Conservation (phyloP, 2,113 vertebrate genomes). For the Cariama cristata region DNA sequence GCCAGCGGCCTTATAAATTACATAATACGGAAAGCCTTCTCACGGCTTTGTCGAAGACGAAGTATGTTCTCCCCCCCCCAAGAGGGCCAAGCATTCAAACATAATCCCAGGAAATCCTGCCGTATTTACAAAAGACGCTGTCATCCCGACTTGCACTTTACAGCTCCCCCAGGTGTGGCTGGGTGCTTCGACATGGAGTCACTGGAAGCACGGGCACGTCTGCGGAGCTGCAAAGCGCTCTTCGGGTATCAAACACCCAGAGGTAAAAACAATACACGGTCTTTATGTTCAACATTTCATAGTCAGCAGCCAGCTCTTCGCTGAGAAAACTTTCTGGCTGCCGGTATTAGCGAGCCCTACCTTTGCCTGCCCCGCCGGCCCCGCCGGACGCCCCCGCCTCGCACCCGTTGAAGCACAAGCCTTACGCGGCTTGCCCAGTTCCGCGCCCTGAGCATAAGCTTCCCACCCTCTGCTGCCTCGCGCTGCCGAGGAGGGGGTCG, state of each 20-base stretch:
- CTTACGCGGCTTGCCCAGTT: too few species aligned
- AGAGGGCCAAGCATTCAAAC: background rate
- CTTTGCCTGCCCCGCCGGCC: background rate
- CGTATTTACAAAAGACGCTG: conserved; percentile 27
- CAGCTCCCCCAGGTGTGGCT: background rate
- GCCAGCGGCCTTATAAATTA: background rate
- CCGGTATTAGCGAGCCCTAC: background rate
- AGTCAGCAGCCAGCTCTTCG: background rate
- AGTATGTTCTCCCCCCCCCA: background rate
- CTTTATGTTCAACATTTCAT: background rate
- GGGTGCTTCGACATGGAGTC: background rate
- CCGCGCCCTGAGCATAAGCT: background rate
- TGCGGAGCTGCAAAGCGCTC: background rate
- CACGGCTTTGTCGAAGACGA: background rate
- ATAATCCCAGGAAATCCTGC: conserved; percentile 57
- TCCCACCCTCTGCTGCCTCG: background rate
- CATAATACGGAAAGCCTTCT: background rate
- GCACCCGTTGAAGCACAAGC: background rate
- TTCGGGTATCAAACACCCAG: background rate
- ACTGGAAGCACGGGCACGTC: background rate
- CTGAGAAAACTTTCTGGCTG: background rate
- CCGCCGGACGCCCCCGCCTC: rapidly evolving
- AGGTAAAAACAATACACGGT: background rate
- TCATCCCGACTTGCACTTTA: background rate
- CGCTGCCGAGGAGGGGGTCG: rapidly evolving